These are phyloP conservation scores for Amphilophus citrinellus DNA, from an alignment of 2,113 vertebrate species.

Conservation along the genomic window DNA sequence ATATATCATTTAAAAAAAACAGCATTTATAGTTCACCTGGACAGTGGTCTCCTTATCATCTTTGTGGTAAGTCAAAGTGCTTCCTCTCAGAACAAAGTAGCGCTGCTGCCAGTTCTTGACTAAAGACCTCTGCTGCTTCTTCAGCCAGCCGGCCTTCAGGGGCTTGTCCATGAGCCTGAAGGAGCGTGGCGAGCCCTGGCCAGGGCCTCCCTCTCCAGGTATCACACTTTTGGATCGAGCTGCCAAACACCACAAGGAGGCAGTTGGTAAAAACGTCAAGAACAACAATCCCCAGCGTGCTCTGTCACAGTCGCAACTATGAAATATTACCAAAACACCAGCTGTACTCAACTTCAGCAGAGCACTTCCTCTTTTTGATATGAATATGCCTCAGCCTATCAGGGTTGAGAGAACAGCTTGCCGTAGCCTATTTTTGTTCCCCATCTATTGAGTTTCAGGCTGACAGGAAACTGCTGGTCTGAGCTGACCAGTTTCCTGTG, in stretches of 20 bases:
- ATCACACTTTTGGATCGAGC: conserved; percentile 92
- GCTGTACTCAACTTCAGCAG: not conserved
- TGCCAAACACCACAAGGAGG: conserved; percentile 63
- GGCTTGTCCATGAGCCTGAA: conserved; percentile 85
- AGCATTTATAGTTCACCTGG: conserved; percentile 80
- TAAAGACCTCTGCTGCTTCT: conserved; percentile 93
- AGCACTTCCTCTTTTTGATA: conserved; percentile 63
- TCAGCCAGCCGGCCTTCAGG: conserved; percentile 93
- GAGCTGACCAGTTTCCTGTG: conserved; percentile 70
- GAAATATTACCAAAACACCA: conserved; percentile 31
- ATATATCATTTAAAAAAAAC: not conserved
- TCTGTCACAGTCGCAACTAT: conserved; percentile 9
- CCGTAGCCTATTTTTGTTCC: conserved; percentile 35
- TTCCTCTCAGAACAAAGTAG: conserved; percentile 91
- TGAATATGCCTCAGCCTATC: conserved; percentile 46
- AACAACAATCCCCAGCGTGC: not conserved
- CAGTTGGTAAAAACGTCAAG: not conserved
- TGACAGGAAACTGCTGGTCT: conserved; percentile 60
- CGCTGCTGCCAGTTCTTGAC: conserved; percentile 96
- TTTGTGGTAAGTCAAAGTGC: conserved; percentile 91
- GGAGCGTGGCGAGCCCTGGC: conserved; percentile 38
- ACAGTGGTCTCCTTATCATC: conserved; percentile 89
- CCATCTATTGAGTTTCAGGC: conserved; percentile 3
- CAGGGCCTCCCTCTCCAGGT: conserved; percentile 78
- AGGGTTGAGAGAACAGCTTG: conserved; percentile 10